These are phyloP conservation scores for Drosophila fungiperda DNA, from an alignment of 2,888 invertebrate species.

Conservation along the genomic window DNA sequence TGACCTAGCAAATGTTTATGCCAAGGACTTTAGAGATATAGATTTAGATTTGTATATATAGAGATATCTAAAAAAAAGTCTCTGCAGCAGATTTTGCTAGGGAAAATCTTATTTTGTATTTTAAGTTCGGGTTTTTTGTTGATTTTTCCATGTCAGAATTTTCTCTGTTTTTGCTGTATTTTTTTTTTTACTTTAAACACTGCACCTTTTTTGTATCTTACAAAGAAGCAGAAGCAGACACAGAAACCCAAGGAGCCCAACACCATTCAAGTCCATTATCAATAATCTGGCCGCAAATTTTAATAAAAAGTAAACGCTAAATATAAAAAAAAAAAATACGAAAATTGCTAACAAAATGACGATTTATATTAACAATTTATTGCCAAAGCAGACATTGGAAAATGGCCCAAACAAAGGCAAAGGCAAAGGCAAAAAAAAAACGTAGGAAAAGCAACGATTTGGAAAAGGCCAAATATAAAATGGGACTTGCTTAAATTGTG, in stretches of 20 bases:
- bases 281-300: conserved; percentile 54
- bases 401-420: conserved; percentile 10
- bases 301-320: conserved; percentile 70
- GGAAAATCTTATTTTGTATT: not conserved
- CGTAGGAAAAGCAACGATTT: conserved; percentile 49
- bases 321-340: conserved; percentile 55
- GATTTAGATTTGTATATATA: not conserved
- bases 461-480: conserved; percentile 59
- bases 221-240: not conserved
- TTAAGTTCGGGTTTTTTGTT: not conserved
- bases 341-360: conserved; percentile 6
- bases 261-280: conserved; percentile 31
- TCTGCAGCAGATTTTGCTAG: not conserved
- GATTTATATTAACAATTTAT: conserved; percentile 74
- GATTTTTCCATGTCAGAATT: not conserved
- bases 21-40: not conserved
- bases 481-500: conserved; percentile 78
- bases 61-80: not conserved
- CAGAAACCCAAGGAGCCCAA: not conserved
- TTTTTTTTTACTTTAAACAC: not conserved
- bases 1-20: not conserved
- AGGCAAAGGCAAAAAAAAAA: conserved; percentile 10
- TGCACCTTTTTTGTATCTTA: not conserved
- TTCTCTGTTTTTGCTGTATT: not conserved
- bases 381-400: conserved; percentile 16